phyloP scores from a whole-genome alignment of 2,113 vertebrate genomes.

The Thamnaconus septentrionalis region DNA sequence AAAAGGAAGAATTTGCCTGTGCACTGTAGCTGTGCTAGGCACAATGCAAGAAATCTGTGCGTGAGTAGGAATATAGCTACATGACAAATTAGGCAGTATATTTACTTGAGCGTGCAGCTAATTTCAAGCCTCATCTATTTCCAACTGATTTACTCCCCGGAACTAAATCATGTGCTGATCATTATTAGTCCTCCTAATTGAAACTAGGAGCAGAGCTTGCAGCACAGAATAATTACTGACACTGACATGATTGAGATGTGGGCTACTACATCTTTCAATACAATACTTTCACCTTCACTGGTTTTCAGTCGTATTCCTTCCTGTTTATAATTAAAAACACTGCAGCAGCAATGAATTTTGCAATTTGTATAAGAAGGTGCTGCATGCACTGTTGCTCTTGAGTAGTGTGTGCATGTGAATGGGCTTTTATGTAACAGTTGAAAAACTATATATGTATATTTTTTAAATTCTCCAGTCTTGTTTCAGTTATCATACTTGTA shows the following conservation, averaged over 20 bases:
- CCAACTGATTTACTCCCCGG: background rate
- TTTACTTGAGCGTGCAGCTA: background rate
- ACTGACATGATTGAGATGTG: slow-evolving; percentile 19
- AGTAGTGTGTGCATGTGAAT: too few relatives aligned
- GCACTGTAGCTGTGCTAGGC: too few relatives aligned
- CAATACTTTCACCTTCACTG: background rate
- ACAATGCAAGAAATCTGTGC: background rate
- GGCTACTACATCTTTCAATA: too few relatives aligned
- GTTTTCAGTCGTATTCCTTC: background rate
- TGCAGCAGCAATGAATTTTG: too few relatives aligned
- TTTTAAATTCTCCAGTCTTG: too few relatives aligned
- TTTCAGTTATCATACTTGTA: too few relatives aligned
- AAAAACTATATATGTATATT: too few relatives aligned
- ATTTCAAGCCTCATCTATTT: background rate
- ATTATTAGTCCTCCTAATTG: background rate
- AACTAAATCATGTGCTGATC: background rate
- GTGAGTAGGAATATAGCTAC: background rate
- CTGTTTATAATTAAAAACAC: too few relatives aligned
- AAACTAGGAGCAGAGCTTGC: background rate
- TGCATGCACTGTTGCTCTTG: too few relatives aligned
- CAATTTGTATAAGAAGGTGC: too few relatives aligned
- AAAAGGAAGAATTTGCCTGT: too few relatives aligned
- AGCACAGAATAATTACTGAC: slow-evolving; percentile 7
- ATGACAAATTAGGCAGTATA: background rate
- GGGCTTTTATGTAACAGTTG: too few relatives aligned